Evolutionary conservation across 2,113 vertebrate species (phyloP).

Genomic region (Rhabdornis inornatus): DNA sequence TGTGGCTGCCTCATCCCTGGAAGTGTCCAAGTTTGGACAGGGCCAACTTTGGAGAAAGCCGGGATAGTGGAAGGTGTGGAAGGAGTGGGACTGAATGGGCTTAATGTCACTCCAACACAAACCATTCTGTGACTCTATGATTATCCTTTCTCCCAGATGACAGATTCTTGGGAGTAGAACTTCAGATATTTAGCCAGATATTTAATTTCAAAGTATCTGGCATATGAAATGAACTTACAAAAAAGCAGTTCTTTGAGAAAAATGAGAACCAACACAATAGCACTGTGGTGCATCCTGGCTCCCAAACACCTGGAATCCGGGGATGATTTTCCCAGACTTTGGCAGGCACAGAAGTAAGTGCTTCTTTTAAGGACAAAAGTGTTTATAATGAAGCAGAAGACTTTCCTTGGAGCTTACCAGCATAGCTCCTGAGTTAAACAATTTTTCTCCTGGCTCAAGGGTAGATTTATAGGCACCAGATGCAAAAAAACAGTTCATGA

Average conservation of each 20-base stretch:
- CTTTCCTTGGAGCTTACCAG: not conserved
- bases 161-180: not conserved
- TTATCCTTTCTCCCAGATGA: not conserved
- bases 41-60: not conserved
- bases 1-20: not conserved
- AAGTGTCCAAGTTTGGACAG: not conserved
- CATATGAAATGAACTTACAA: not conserved
- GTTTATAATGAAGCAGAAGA: not conserved
- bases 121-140: not conserved
- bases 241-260: not conserved
- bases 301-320: not conserved
- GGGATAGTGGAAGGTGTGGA: not conserved
- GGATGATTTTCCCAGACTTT: not conserved
- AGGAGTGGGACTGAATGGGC: too few relatives aligned
- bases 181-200: not conserved
- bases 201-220: not conserved
- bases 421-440: not conserved
- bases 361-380: not conserved
- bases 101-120: not conserved
- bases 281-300: not conserved
- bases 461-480: slow-evolving; percentile 20
- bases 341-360: not conserved
- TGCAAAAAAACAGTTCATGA: not conserved
- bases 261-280: not conserved
- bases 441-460: not conserved